Evolutionary conservation across 2,113 vertebrate species (phyloP).

Genomic region (Ailurus styani): DNA sequence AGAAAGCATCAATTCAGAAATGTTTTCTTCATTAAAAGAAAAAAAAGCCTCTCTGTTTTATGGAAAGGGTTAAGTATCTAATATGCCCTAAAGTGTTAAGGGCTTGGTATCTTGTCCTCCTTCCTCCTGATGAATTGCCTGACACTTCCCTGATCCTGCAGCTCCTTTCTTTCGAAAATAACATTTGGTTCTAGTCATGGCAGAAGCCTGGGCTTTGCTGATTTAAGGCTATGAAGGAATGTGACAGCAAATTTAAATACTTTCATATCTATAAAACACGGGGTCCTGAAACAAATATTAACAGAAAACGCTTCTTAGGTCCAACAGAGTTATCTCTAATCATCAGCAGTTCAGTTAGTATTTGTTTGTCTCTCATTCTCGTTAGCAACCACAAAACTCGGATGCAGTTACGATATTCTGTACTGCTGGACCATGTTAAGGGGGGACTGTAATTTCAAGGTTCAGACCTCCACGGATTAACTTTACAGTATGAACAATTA

Average conservation of each 20-base stretch:
- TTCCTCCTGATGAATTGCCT: constrained; percentile 75
- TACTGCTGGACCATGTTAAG: neutral
- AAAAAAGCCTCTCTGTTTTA: neutral
- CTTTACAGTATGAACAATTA: neutral
- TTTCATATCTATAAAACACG: constrained; percentile 27
- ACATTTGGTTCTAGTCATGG: constrained; percentile 75
- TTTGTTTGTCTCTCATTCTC: neutral
- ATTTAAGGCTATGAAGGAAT: constrained; percentile 63
- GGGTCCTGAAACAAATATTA: neutral
- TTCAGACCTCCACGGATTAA: neutral
- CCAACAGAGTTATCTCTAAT: neutral
- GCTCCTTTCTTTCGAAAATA: constrained; percentile 76
- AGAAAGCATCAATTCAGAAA: neutral
- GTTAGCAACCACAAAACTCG: neutral
- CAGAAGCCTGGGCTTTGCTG: constrained; percentile 61
- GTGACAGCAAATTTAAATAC: constrained; percentile 49
- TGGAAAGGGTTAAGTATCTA: constrained; percentile 76
- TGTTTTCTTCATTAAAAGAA: neutral
- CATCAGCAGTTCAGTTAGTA: neutral
- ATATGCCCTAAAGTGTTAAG: constrained; percentile 70
- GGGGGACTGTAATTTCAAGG: neutral
- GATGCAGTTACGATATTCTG: neutral
- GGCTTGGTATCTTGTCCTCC: constrained; percentile 74
- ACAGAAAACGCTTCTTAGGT: neutral
- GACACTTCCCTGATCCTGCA: constrained; percentile 73